These are phyloP conservation scores for Electrona antarctica DNA, from an alignment of 2,113 vertebrate genomes.

Conservation along the genomic window DNA sequence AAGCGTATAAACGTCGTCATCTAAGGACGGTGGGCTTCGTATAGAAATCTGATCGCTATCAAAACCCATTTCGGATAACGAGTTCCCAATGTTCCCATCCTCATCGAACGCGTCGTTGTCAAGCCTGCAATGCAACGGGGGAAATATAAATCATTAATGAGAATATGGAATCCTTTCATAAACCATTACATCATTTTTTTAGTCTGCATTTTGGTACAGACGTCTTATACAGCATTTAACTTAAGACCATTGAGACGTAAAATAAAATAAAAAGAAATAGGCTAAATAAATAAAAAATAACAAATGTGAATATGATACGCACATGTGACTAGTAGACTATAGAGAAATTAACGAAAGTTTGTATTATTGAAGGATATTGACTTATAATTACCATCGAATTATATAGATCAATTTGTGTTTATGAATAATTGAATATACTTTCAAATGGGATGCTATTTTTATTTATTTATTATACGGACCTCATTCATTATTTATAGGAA, in stretches of 20 bases:
- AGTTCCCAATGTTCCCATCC: conserved; percentile 90
- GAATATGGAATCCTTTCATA: conserved; percentile 30
- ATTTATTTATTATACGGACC: not conserved
- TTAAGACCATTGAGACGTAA: not conserved
- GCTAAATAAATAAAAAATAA: conserved; percentile 5
- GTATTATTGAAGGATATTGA: conserved; percentile 12
- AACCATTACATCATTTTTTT: not conserved
- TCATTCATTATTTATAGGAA: conserved; percentile 61
- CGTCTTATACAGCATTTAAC: no score
- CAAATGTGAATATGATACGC: no score
- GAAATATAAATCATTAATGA: conserved; percentile 31
- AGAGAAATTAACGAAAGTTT: conserved; percentile 9
- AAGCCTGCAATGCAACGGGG: conserved; percentile 83
- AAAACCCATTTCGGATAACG: conserved; percentile 86
- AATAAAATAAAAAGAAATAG: conserved; percentile 48
- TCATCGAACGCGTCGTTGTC: conserved; percentile 92
- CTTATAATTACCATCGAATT: not conserved
- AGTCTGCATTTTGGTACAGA: no score
- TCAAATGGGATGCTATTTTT: conserved; percentile 3
- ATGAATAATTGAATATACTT: not conserved
- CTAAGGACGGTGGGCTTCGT: conserved; percentile 85
- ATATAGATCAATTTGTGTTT: not conserved
- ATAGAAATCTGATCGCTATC: conserved; percentile 85
- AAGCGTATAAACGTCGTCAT: conserved; percentile 85
- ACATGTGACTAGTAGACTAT: no score